These are phyloP conservation scores for Drosophila subobscura DNA, from an alignment of 1,140 invertebrate genomes.

Conservation along the genomic window DNA sequence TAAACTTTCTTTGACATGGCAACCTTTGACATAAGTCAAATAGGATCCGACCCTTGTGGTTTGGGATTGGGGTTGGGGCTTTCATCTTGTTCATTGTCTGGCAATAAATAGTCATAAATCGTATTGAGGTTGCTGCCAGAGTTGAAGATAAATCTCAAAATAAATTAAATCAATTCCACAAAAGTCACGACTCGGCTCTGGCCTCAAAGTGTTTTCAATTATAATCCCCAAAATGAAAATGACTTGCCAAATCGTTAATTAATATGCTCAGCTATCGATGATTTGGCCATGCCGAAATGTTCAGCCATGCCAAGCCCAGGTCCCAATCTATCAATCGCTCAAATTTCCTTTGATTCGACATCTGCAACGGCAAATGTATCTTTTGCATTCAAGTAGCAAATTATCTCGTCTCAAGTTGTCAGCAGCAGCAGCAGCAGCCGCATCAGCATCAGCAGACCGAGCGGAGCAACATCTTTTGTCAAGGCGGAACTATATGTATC, in stretches of 20 bases:
- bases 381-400: constrained; percentile 72
- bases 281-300: constrained; percentile 31
- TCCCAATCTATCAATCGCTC: constrained; percentile 34
- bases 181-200: constrained; percentile 62
- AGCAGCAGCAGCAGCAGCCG: constrained; percentile 39
- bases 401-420: constrained; percentile 80
- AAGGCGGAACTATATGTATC: constrained; percentile 44
- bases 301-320: constrained; percentile 27
- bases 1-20: constrained; percentile 29
- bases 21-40: constrained; percentile 22
- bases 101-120: constrained; percentile 8
- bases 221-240: constrained; percentile 39
- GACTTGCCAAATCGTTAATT: constrained; percentile 60
- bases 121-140: constrained; percentile 11
- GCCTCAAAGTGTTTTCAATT: constrained; percentile 35
- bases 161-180: constrained; percentile 59
- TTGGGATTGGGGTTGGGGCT: neutral
- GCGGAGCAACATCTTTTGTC: constrained; percentile 52
- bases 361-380: constrained; percentile 40
- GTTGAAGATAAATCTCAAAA: constrained; percentile 47
- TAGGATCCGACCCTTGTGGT: neutral
- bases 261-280: constrained; percentile 42
- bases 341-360: constrained; percentile 36
- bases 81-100: constrained; percentile 1
- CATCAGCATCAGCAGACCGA: constrained; percentile 1